A percentile compares a stretch with the other conserved stretches of the same genome.
Evolutionary conservation across 2,113 vertebrate species (phyloP).

Genomic region (Turdus rufiventris): DNA sequence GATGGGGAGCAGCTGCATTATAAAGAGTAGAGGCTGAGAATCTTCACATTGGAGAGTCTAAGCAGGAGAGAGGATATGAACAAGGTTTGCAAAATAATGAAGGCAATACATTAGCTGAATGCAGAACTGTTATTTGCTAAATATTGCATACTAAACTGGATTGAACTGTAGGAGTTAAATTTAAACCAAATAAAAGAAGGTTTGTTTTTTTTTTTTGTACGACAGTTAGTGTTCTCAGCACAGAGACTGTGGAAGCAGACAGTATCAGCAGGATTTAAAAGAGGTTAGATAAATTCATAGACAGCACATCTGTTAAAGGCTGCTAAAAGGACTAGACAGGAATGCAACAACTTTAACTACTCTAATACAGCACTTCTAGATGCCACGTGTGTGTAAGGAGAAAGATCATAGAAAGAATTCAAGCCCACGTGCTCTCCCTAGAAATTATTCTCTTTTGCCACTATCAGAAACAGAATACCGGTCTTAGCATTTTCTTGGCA

Average conservation of each 20-base stretch:
- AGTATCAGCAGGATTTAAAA: not conserved
- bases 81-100: not conserved
- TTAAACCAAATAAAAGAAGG: not conserved
- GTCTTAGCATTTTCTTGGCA: not conserved
- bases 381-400: not conserved
- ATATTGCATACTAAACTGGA: not conserved
- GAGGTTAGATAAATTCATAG: not conserved
- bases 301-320: not conserved
- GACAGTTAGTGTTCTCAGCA: not conserved
- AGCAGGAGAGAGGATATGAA: not conserved
- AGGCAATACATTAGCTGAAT: not conserved
- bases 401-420: not conserved
- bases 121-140: not conserved
- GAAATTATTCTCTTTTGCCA: not conserved
- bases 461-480: not conserved
- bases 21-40: not conserved
- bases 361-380: not conserved
- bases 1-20: not conserved
- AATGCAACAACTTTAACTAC: not conserved
- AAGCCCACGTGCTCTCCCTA: not conserved
- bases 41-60: not conserved
- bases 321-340: not conserved
- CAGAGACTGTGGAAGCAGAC: not conserved
- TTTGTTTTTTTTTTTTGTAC: not conserved
- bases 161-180: not conserved